Evolutionary conservation across 1,140 invertebrate genomes (phyloP), one percentile per base, ranked within the genome.

Genomic region (Nautilus pompilius): DNA sequence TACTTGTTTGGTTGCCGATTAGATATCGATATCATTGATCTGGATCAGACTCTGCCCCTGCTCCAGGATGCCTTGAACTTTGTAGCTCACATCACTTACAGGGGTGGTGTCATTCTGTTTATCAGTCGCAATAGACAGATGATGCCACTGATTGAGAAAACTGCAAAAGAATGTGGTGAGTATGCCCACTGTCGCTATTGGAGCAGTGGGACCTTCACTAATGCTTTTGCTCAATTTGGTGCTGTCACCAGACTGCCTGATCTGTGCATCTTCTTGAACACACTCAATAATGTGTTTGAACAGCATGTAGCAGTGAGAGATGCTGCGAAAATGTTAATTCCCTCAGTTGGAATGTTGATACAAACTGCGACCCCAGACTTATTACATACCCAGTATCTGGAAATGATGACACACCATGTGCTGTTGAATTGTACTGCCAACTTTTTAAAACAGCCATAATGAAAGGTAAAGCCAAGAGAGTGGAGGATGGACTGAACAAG

Each of bases 261-360:
- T 86, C 83, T 97, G 10, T 90, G 93, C 67, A 94, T 99, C 71
- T 92, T 99, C 68, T 78, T 99, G 0, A 91, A 90, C 72, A 95
- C 93, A 2, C 85, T 77, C 49, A 79, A 82, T 57, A 82, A 72
- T 63, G 74, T 82, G 3, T 82, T 85, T 65, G 72, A 84, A 62
- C 86, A 89, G 41, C 95, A 98, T 79, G 84, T 80, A 1, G 95
- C 88, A 10, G 87, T 99, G 0, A 80, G 82, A 32, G 92, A 96
- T 80, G 85, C 91, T 33, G 93, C 95, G 2, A 99, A 98, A 86
- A 91, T 99, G 90, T 83, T 89, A 20, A 99, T 99, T 79, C 95
- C 97, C 2, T 92, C 93, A 0, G 86, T 99, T 53, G 98, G 90
- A 4, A 89, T 99, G 91, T 97, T 0, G 98, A 99, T 80, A 90